Conservation (phyloP, 2,888 invertebrate species). For the Melanostoma scalare region DNA sequence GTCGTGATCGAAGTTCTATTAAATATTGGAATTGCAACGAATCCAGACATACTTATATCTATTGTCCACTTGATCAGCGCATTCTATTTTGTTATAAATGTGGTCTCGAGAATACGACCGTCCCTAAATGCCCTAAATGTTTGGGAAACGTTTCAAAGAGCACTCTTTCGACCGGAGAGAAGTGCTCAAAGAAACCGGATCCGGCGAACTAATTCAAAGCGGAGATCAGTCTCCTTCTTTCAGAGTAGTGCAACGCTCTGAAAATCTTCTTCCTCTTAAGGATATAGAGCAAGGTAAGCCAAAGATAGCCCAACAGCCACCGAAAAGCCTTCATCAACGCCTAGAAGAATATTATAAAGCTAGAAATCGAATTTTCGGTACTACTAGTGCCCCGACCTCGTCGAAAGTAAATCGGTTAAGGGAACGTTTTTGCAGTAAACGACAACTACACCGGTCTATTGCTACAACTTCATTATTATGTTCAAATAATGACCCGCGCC, state of each 20-base stretch:
- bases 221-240: neutral
- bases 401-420: neutral
- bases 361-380: neutral
- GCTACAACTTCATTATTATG: neutral
- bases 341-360: neutral
- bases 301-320: too few relatives aligned
- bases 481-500: neutral
- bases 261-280: too few relatives aligned
- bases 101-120: slow-evolving; percentile 2
- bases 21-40: slow-evolving; percentile 6
- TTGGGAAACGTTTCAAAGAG: slow-evolving; percentile 7
- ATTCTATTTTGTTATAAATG: slow-evolving; percentile 18
- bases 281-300: too few relatives aligned
- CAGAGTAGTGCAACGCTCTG: too few relatives aligned
- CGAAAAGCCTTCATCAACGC: neutral
- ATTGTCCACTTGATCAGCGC: slow-evolving; percentile 1
- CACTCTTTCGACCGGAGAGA: slow-evolving; percentile 12
- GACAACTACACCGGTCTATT: neutral
- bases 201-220: slow-evolving; percentile 7
- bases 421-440: slow-evolving; percentile 1
- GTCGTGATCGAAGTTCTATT: neutral
- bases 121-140: slow-evolving; percentile 3
- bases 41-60: neutral
- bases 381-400: neutral
- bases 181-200: neutral